Evolutionary conservation across 2,888 invertebrate species (phyloP).

Genomic region (Rotaria sp.): DNA sequence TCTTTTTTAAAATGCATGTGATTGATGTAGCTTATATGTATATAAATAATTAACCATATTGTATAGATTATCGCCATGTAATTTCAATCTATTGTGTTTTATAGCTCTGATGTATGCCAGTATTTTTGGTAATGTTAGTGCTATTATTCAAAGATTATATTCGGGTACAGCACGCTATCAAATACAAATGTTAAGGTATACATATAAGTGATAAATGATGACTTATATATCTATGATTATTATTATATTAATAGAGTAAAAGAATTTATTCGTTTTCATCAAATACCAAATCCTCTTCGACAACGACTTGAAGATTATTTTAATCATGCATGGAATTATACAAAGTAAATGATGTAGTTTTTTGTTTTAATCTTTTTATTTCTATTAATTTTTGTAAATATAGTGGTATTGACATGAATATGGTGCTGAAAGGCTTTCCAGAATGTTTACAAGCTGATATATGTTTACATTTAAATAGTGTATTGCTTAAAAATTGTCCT

Average conservation of each 20-base stretch:
- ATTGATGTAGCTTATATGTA: background rate
- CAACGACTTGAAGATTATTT: slow-evolving; percentile 95
- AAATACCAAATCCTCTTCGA: slow-evolving; percentile 90
- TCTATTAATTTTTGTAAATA: background rate
- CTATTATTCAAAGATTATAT: slow-evolving; percentile 93
- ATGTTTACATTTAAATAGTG: slow-evolving; percentile 90
- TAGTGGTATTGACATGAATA: slow-evolving; percentile 89
- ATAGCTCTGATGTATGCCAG: slow-evolving; percentile 97
- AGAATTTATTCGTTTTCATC: slow-evolving; percentile 95
- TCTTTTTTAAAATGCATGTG: background rate
- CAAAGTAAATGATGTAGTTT: slow-evolving; percentile 60
- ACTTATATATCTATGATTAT: background rate
- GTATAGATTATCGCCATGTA: background rate
- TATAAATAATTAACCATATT: background rate
- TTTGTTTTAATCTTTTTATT: background rate
- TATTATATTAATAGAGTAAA: slow-evolving; percentile 64
- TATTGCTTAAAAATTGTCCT: slow-evolving; percentile 81
- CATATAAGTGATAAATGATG: background rate
- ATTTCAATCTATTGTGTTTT: slow-evolving; percentile 47
- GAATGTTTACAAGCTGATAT: slow-evolving; percentile 97
- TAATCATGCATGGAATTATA: slow-evolving; percentile 98
- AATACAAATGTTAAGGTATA: slow-evolving; percentile 74
- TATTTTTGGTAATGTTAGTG: slow-evolving; percentile 97
- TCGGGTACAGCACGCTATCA: slow-evolving; percentile 95
- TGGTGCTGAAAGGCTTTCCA: slow-evolving; percentile 70